Conservation (phyloP, 2,797 vertebrate species). For the Eleutherodactylus coqui region DNA sequence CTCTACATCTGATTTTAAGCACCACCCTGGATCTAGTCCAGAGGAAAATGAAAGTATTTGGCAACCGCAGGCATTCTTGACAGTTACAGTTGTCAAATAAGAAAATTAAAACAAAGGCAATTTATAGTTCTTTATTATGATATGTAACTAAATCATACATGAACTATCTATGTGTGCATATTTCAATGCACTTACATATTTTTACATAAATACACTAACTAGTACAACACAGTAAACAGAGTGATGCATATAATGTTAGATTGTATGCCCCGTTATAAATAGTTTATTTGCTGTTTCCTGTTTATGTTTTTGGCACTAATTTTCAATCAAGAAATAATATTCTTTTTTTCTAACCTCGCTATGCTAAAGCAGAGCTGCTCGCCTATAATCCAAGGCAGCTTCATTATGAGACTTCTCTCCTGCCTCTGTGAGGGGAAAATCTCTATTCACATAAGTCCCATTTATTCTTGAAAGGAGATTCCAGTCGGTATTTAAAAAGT, state of each 20-base stretch:
- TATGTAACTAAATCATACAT: no score
- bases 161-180: no score
- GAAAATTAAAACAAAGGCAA: constrained; percentile 63
- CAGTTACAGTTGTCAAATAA: constrained; percentile 68
- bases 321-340: neutral
- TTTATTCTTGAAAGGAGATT: constrained; percentile 68
- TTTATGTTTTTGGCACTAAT: neutral
- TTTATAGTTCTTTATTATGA: constrained; percentile 49
- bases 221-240: no score
- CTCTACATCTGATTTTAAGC: constrained; percentile 68
- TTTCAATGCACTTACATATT: no score
- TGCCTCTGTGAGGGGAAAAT: constrained; percentile 22
- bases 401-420: constrained; percentile 8
- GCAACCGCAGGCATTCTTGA: constrained; percentile 64
- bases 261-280: neutral
- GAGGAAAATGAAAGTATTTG: constrained; percentile 65
- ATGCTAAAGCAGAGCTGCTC: neutral
- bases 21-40: constrained; percentile 71
- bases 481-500: constrained; percentile 72
- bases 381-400: constrained; percentile 13
- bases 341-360: neutral
- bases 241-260: no score
- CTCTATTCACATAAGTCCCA: constrained; percentile 55
- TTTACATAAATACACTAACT: no score
- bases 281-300: neutral